phyloP scores from a whole-genome alignment of 2,888 invertebrate species.

The Dicycla oo region DNA sequence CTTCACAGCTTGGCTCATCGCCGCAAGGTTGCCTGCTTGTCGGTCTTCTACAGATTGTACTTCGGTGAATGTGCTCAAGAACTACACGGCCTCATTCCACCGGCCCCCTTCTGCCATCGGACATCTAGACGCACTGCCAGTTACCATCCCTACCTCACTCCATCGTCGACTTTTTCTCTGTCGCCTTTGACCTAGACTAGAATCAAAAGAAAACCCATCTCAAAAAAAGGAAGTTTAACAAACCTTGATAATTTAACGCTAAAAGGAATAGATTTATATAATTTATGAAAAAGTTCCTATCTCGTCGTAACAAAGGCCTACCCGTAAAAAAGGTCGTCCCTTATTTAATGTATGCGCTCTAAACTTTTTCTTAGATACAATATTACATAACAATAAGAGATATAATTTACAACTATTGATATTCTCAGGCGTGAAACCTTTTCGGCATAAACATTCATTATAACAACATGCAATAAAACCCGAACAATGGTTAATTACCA shows the following conservation, averaged over 20 bases:
- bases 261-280: neutral
- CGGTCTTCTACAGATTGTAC: too few species aligned
- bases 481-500: slow-evolving; percentile 68
- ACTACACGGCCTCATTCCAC: too few species aligned
- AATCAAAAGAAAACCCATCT: too few species aligned
- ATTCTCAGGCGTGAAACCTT: slow-evolving; percentile 64
- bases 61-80: too few species aligned
- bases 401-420: slow-evolving; percentile 63
- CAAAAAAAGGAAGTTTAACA: too few species aligned
- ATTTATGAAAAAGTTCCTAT: neutral
- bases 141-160: too few species aligned
- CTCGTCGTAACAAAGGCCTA: neutral
- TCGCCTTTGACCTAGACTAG: too few species aligned
- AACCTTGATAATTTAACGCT: neutral
- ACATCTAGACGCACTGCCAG: too few species aligned
- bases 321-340: slow-evolving; percentile 15
- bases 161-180: too few species aligned
- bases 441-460: slow-evolving; percentile 62
- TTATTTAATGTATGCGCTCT: slow-evolving; percentile 52
- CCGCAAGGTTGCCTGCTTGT: too few species aligned
- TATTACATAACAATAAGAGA: slow-evolving; percentile 42
- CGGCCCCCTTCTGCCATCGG: too few species aligned
- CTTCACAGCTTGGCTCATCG: too few species aligned
- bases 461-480: slow-evolving; percentile 64
- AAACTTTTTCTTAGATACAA: slow-evolving; percentile 34